phyloP scores from a whole-genome alignment of 2,797 vertebrate species.

The Zenarchopterus dispar region DNA sequence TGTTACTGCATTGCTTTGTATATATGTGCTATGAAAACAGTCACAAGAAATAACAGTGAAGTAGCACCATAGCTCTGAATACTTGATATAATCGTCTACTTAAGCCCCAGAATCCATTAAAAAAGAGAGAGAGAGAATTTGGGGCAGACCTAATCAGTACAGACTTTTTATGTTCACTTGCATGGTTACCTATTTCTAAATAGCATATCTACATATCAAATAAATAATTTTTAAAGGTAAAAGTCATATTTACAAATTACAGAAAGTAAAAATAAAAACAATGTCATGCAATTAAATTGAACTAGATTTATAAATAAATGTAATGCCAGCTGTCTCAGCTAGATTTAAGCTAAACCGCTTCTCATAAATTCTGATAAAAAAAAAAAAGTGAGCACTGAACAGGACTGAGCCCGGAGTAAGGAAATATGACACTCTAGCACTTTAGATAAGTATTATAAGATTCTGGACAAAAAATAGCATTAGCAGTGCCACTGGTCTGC shows the following conservation, averaged over 20 bases:
- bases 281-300: not conserved
- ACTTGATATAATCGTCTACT: no score
- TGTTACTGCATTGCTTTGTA: no score
- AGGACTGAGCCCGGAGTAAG: constrained; percentile 4
- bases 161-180: no score
- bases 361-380: not conserved
- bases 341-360: not conserved
- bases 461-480: constrained; percentile 53
- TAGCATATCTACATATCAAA: no score
- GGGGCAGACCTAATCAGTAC: no score
- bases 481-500: constrained; percentile 40
- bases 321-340: constrained; percentile 2
- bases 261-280: no score
- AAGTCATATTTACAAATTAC: not conserved
- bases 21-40: no score
- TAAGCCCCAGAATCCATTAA: no score
- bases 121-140: no score
- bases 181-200: no score
- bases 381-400: constrained; percentile 10
- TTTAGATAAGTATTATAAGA: constrained; percentile 50
- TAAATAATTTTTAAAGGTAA: constrained; percentile 1
- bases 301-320: constrained; percentile 6
- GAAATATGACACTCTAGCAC: constrained; percentile 30
- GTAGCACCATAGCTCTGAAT: no score
- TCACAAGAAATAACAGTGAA: no score